A percentile compares a stretch with the other conserved stretches of the same genome.
Evolutionary conservation across 2,888 invertebrate genomes (phyloP).

Genomic region (Drosophila prostipennis): DNA sequence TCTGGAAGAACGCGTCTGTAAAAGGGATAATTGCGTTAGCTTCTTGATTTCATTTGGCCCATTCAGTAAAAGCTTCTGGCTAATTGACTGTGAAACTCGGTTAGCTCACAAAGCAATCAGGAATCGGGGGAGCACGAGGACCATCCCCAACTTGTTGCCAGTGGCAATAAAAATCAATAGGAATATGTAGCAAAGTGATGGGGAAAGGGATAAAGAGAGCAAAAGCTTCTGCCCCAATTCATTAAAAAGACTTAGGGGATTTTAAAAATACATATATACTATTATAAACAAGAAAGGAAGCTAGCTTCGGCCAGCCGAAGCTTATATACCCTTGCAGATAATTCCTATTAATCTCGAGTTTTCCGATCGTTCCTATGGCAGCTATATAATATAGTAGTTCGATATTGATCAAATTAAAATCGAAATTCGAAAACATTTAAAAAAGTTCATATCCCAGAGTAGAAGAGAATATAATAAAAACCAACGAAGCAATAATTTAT

Average conservation of each 20-base stretch:
- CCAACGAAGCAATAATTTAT: too few relatives aligned
- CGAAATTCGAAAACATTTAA: too few relatives aligned
- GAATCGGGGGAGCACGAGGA: not conserved
- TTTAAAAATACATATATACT: too few relatives aligned
- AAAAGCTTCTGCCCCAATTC: not conserved
- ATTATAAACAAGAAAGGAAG: too few relatives aligned
- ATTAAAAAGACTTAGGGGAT: not conserved
- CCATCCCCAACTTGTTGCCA: slow-evolving; percentile 40
- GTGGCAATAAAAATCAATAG: slow-evolving; percentile 32
- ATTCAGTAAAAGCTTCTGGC: slow-evolving; percentile 40
- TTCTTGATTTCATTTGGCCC: slow-evolving; percentile 27
- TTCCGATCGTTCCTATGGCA: too few relatives aligned
- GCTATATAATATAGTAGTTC: too few relatives aligned
- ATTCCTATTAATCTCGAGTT: too few relatives aligned
- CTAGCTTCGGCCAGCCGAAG: too few relatives aligned
- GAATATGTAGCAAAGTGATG: slow-evolving; percentile 17
- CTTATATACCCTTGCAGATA: too few relatives aligned
- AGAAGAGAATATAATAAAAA: too few relatives aligned
- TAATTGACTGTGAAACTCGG: slow-evolving; percentile 54
- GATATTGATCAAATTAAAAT: too few relatives aligned
- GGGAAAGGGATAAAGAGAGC: not conserved
- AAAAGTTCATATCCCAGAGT: too few relatives aligned
- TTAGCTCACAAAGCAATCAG: slow-evolving; percentile 16
- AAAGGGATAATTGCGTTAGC: slow-evolving; percentile 61
- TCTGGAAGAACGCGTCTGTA: slow-evolving; percentile 93